Evolutionary conservation across 2,888 invertebrate species (phyloP), one percentile per base, ranked within the genome.

Genomic region (Dichetophora obliterata): DNA sequence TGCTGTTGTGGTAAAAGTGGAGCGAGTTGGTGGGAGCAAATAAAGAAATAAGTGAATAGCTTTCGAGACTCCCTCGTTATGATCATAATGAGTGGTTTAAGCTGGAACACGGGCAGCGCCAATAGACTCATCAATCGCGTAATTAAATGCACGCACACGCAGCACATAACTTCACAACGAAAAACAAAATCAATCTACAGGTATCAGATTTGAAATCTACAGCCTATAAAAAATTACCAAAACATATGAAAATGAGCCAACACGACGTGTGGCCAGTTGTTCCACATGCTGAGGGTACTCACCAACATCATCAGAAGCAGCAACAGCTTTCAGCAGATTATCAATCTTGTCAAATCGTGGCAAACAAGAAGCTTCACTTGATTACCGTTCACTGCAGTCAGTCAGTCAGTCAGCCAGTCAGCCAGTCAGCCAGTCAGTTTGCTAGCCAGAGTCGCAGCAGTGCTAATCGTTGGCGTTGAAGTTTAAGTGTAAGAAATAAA

Each of bases 271-370:
- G 61, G 50, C 48, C 63, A 63, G 61, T 37, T 31, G 59, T 37
- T 57, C 24, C 59, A 31, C 11, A 43, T 43, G 43, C 43, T 43
- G 43, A 11, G 43, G 43, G 43, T 43, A 19, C 24, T 27, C 3
- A 31, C n/a, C 27, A 31, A n/a, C 34, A 63, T 11, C 34, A 31
- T 34, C 34, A 63, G 27, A 24, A 63, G 16, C 43, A 66, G 31
- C 52, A 48, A 54, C 65, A 77, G 77, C 65, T 75, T 70, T 77
- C 75, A 77, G 69, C 77, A 75, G 77, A 75, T 77, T 77, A 75
- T 77, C 71, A 77, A 77, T 77, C 77, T 77, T 75, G 75, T 75
- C 77, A 71, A 71, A 70, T 65, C 66, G 75, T 77, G 66, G 74
- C 48, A 63, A 61, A 66, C 75, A 75, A 75, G 63, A 65, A 66